Base-by-base conservation (phyloP, 2,797 vertebrate genomes). In the Meriones psammophilus region DNA sequence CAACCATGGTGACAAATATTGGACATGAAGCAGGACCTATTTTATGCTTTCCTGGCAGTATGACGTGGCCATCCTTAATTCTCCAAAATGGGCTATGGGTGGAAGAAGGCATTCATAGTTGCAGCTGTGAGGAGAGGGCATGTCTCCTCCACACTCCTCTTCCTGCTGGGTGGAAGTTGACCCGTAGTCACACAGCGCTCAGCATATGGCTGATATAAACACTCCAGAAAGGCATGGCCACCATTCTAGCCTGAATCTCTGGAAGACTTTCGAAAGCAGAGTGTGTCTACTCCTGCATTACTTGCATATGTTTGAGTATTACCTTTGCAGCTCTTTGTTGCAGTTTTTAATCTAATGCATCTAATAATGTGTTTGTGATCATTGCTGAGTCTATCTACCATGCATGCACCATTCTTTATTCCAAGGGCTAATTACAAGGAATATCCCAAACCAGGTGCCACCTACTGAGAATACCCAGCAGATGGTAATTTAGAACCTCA, bases 41-140 rank as follows among this genome's bases (percentile, higher is more conserved):
- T 58, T 7, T 54, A 12, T 50, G 58, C 20, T 50, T 18, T 36
- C 0, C 14, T 39, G 39, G 33, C 22, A 42, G 62, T 10, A 28
- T 22, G 20, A 18, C n/a, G 7, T 36, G 26, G 50, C 12, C 9
- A 39, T 22, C 22, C 18, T 90, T 17, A 5, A 8, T 17, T 66
- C 80, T 76, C 78, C 46, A 60, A 36, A 58, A 39, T 1, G 14
- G 39, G 0, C 62, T 20, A 17, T 56, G 8, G 39, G 33, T 58
- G 8, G 9, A 66, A 56, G 5, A 1, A 76, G 0, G 0, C 10
- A 14, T 50, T 28, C 66, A 69, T 9, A 2, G 15, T 4, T 36
- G 68, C 28, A 64, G 36, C 36, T 58, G 8, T 3, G 26, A 18
- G 10, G 60, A 1, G 24, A 36, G 24, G 6, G 5, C 0, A 8